Evolutionary conservation across 1,140 invertebrate genomes (phyloP), one percentile per base, ranked within the genome.

Genomic region (Conus ventricosus): DNA sequence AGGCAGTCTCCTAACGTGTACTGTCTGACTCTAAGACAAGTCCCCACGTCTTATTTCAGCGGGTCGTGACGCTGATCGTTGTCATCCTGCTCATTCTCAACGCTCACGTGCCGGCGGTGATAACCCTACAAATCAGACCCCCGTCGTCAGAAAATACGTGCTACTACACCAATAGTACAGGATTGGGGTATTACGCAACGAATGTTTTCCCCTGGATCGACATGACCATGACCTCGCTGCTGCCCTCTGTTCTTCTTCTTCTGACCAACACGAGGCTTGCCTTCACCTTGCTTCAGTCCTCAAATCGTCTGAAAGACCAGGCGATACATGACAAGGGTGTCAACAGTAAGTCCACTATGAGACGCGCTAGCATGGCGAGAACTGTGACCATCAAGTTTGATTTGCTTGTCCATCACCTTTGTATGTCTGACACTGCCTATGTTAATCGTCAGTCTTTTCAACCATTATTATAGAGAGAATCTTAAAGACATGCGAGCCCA

Each of bases 171-270:
- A 27, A 23, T 10, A 55, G 20, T 10, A 11, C 10, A 5, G 27
- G n/a, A 6, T n/a, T 82, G 4, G 11, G 2, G 3, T 53, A 53
- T 82, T 82, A 53, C 27, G 23, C 15, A 25, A 17, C 17, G 27
- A 17, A 17, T 0, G n/a, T 53, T 13, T 82, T 82, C 23, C 80
- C 80, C 39, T 82, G 80, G 80, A 82, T 82, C 25, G 80, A 82
- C 54, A 15, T 82, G 27, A 55, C 54, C 25, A 4, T 82, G 80
- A 82, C 80, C 39, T 82, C 80, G 6, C 13, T 23, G 6, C 6
- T 82, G 39, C 80, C 80, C 17, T 78, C 13, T 87, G 11, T 80
- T 88, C 25, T 82, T 27, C n/a, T 82, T 7, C 39, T 82, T 27
- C 25, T 82, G 15, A 55, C 11, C 27, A 82, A 82, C 80, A 53